A percentile compares a stretch with the other conserved stretches of the same genome.
Evolutionary conservation across 2,888 invertebrate genomes (phyloP).

Genomic region (Lithophane leautieri): DNA sequence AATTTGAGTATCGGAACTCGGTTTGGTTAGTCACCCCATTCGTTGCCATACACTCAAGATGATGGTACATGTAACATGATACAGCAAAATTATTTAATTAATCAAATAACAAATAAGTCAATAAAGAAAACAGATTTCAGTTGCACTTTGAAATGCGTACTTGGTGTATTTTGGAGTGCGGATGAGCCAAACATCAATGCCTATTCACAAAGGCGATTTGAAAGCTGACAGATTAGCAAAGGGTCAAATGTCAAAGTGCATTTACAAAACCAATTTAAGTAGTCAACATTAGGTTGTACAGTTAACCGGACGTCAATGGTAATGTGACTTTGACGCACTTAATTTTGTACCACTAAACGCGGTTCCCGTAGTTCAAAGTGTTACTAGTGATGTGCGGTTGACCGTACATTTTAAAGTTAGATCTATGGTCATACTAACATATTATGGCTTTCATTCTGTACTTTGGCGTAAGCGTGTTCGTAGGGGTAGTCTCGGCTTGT

Average conservation of each 20-base stretch:
- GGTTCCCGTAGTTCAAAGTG: not conserved
- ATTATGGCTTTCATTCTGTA: slow-evolving; percentile 90
- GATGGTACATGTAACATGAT: not conserved
- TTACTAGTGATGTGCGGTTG: not conserved
- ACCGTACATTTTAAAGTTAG: not conserved
- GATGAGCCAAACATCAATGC: not conserved
- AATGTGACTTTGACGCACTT: not conserved
- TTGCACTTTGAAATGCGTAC: slow-evolving; percentile 12
- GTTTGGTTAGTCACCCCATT: not conserved
- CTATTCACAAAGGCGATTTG: not conserved
- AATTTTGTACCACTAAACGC: not conserved
- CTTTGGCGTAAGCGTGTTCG: slow-evolving; percentile 94
- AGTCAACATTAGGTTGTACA: not conserved
- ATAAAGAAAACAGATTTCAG: slow-evolving; percentile 9
- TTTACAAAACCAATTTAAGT: not conserved
- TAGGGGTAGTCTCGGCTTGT: slow-evolving; percentile 91
- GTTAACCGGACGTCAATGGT: not conserved
- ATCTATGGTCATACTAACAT: slow-evolving; percentile 74
- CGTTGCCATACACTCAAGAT: not conserved
- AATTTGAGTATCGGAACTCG: not conserved
- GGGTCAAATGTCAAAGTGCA: not conserved
- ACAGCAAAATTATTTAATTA: not conserved
- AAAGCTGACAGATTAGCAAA: not conserved
- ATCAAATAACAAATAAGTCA: not conserved
- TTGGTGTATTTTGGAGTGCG: not conserved